These are phyloP conservation scores for Potamarius usumacintae DNA, from an alignment of 2,113 vertebrate species.

Conservation along the genomic window DNA sequence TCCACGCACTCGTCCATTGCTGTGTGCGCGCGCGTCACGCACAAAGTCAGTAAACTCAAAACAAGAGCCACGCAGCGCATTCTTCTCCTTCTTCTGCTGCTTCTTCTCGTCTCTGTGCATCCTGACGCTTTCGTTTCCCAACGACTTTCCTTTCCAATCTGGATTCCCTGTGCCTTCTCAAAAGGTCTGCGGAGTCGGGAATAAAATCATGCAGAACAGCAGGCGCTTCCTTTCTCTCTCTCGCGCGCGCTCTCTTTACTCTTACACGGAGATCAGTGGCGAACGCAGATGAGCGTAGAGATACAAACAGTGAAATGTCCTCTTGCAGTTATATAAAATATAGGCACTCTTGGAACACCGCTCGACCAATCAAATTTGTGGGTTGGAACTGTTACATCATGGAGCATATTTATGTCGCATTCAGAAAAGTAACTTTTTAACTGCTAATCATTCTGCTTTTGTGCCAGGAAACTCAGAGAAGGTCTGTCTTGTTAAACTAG, in stretches of 20 bases:
- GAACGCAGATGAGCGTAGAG: too few species aligned
- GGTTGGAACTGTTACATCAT: too few species aligned
- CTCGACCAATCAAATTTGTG: too few species aligned
- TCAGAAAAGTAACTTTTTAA: too few species aligned
- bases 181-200: conserved; percentile 9
- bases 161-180: conserved; percentile 36
- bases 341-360: too few species aligned
- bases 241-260: conserved; percentile 18
- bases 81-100: too few species aligned
- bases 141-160: conserved; percentile 25
- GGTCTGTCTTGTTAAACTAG: not conserved
- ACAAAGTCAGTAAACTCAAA: conserved; percentile 53
- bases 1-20: conserved; percentile 91
- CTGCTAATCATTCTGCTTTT: too few species aligned
- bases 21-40: conserved; percentile 59
- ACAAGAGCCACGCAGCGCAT: conserved; percentile 59
- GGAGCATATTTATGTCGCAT: too few species aligned
- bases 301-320: too few species aligned
- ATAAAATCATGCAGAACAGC: conserved; percentile 46
- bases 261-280: too few species aligned
- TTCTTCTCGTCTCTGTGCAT: not conserved
- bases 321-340: too few species aligned
- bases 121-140: conserved; percentile 16
- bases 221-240: not conserved
- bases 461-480: not conserved